Percentiles rank a stretch among this genome's conserved stretches.
These are phyloP conservation scores for Fragum fragum DNA, from an alignment of 2,888 invertebrate genomes.

Conservation along the genomic window DNA sequence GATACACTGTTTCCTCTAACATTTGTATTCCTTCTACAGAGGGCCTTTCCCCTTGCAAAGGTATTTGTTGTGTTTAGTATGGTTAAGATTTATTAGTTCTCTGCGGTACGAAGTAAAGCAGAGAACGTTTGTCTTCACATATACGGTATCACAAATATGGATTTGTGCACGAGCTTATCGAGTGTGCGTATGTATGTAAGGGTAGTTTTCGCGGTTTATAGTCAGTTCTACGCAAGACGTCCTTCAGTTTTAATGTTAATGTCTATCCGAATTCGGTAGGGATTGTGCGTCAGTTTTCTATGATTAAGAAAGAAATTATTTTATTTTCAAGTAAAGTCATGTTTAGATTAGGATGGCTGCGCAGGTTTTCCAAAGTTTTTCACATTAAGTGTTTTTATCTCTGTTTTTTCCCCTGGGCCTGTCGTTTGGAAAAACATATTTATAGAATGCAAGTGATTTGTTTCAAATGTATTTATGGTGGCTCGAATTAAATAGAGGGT, in stretches of 20 bases:
- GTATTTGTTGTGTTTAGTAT: slow-evolving; percentile 5
- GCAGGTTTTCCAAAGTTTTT: no score
- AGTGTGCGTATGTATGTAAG: neutral
- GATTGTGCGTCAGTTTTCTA: no score
- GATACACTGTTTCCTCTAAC: neutral
- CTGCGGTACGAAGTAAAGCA: slow-evolving; percentile 18
- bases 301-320: no score
- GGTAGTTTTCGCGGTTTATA: neutral
- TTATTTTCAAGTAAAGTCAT: no score
- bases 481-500: no score
- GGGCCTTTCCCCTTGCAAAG: neutral
- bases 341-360: no score
- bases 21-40: neutral
- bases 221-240: slow-evolving; percentile 15
- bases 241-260: neutral
- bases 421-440: no score
- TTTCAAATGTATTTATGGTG: no score
- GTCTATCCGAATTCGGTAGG: slow-evolving; percentile 13
- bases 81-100: slow-evolving; percentile 20
- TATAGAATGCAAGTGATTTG: no score
- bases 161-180: neutral
- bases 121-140: slow-evolving; percentile 13
- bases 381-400: no score
- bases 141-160: slow-evolving; percentile 3
- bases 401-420: no score